Evolutionary conservation across 1,140 invertebrate species (phyloP), one percentile per base, ranked within the genome.

Genomic region (Anagrus nilaparvatae): DNA sequence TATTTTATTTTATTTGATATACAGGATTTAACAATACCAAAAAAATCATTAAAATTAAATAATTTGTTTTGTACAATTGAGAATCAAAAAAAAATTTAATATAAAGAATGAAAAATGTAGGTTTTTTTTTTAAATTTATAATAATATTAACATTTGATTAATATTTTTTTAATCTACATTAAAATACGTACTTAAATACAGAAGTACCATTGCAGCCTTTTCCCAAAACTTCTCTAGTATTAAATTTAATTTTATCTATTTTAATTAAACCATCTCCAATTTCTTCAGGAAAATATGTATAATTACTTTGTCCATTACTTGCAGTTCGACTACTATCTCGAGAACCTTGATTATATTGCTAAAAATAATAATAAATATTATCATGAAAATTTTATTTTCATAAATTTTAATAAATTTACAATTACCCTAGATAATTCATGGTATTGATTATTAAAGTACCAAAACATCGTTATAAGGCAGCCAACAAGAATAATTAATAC

Each of bases 121-220:
- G n/a, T n/a, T n/a, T n/a, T n/a, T n/a, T n/a, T n/a, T n/a, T n/a
- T n/a, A n/a, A n/a, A n/a, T n/a, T n/a, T n/a, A n/a, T n/a, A n/a
- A n/a, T n/a, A n/a, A n/a, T n/a, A n/a, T n/a, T n/a, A n/a, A n/a
- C n/a, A n/a, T n/a, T n/a, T n/a, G n/a, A n/a, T n/a, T n/a, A 27
- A 7, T 12, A 7, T n/a, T n/a, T n/a, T n/a, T n/a, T n/a, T n/a
- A n/a, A n/a, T n/a, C n/a, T 35, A 16, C 14, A 6, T 17, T 42
- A 6, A 25, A 32, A 25, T 23, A 17, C 54, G 63, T 66, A 90
- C 88, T 75, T 86, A 60, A 87, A 96, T 5, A 99, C 96, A 71
- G 97, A 93, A 16, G 96, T 99, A 43, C 96, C 96, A 63, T 97
- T 91, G 62, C 95, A 98, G 1, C 96, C 96, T 69, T 94, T 94